phyloP scores from a whole-genome alignment of 2,888 invertebrate species.

The Ephialtes manifestator region DNA sequence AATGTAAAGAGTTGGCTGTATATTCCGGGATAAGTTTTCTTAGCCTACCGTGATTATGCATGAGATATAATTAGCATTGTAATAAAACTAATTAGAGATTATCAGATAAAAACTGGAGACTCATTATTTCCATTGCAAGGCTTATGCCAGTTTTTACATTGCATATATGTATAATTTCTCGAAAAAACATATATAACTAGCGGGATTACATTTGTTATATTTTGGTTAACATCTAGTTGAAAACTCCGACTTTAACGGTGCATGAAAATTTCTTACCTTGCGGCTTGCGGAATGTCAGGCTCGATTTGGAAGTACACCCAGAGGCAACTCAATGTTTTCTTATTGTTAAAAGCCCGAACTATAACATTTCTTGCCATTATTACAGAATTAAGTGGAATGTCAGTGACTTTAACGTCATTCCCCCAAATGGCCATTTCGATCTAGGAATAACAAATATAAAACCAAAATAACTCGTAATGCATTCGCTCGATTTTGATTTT shows the following conservation, averaged over 20 bases:
- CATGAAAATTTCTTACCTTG: no score
- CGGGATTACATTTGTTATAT: no score
- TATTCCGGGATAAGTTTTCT: background rate
- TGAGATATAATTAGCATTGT: background rate
- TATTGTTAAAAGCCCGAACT: background rate
- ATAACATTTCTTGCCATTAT: background rate
- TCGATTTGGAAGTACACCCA: no score
- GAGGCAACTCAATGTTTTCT: background rate
- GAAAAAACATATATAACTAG: no score
- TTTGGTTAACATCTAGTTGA: no score
- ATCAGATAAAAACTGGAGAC: no score
- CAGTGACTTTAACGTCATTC: background rate
- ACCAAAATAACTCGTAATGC: background rate
- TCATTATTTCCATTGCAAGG: no score
- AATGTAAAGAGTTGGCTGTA: no score
- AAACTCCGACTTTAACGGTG: no score
- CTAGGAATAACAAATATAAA: background rate
- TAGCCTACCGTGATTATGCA: background rate
- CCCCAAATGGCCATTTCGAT: background rate
- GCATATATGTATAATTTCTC: no score
- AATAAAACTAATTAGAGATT: background rate
- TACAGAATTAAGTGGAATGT: background rate
- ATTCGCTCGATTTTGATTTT: background rate
- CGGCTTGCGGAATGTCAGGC: no score
- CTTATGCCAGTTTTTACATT: no score